These are phyloP conservation scores for Eupsittula cactorum DNA, from an alignment of 2,113 vertebrate genomes.

Conservation along the genomic window DNA sequence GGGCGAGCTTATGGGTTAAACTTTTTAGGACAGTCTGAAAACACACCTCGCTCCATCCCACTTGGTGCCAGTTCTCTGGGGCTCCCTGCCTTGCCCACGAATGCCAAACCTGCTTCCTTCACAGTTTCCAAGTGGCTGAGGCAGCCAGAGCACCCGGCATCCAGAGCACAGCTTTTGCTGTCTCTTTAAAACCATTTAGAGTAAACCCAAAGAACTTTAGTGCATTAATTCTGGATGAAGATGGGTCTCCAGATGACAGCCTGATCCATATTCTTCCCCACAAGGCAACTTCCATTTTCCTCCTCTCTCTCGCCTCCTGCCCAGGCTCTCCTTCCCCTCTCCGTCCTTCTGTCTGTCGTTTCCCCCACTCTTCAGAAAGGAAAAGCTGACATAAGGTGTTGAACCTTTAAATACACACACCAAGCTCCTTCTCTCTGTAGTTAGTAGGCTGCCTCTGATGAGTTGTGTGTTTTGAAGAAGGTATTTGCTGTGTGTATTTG, in stretches of 20 bases:
- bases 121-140: neutral
- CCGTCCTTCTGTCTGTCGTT: neutral
- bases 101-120: neutral
- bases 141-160: neutral
- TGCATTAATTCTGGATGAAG: conserved; percentile 76
- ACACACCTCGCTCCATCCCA: neutral
- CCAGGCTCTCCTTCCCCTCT: neutral
- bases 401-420: neutral
- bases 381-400: neutral
- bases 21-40: neutral
- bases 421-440: neutral
- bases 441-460: neutral
- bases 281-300: conserved; percentile 42
- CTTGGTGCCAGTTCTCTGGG: neutral
- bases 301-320: neutral
- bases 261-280: conserved; percentile 61
- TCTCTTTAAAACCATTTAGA: conserved; percentile 75
- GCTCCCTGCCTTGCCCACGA: neutral
- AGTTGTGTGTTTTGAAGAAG: conserved; percentile 31
- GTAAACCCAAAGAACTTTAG: conserved; percentile 74
- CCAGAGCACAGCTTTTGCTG: neutral
- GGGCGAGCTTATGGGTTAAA: neutral
- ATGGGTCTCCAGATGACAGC: conserved; percentile 70
- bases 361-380: neutral
- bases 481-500: conserved; percentile 40